Conservation (phyloP, 1,140 invertebrate species). For the Brachionus angularis region DNA sequence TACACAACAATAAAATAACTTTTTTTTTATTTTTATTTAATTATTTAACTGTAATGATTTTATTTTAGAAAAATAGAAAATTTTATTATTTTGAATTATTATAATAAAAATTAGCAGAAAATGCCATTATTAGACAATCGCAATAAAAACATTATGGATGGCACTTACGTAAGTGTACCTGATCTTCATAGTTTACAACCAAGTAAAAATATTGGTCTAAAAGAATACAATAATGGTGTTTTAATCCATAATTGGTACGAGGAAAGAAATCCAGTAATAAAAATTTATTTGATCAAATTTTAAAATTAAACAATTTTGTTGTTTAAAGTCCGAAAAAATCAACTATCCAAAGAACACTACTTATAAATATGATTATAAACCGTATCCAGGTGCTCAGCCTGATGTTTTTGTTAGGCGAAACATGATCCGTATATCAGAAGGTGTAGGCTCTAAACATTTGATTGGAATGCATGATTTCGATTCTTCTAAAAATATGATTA, state of each 20-base stretch:
- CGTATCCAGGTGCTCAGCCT: constrained; percentile 12
- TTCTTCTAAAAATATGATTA: constrained; percentile 24
- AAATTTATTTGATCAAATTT: background rate
- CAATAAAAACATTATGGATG: constrained; percentile 20
- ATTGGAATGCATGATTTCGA: constrained; percentile 40
- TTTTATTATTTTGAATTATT: no score
- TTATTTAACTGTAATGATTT: no score
- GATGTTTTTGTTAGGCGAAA: constrained; percentile 21
- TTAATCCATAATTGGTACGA: constrained; percentile 42
- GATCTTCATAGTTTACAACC: background rate
- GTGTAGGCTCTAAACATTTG: background rate
- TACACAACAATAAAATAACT: no score
- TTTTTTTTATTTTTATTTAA: no score
- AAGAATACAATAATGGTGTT: constrained; percentile 36
- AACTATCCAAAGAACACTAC: constrained; percentile 23
- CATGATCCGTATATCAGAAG: constrained; percentile 5
- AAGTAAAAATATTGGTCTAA: constrained; percentile 22
- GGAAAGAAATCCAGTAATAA: constrained; percentile 31
- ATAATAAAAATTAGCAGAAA: no score
- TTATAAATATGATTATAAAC: constrained; percentile 23
- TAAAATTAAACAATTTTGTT: background rate
- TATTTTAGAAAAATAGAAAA: no score
- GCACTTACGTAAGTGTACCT: constrained; percentile 37
- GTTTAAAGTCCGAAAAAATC: background rate
- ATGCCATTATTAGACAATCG: background rate